Evolutionary conservation across 2,888 invertebrate species (phyloP), one percentile per base, ranked within the genome.

Genomic region (Ophion costatus): DNA sequence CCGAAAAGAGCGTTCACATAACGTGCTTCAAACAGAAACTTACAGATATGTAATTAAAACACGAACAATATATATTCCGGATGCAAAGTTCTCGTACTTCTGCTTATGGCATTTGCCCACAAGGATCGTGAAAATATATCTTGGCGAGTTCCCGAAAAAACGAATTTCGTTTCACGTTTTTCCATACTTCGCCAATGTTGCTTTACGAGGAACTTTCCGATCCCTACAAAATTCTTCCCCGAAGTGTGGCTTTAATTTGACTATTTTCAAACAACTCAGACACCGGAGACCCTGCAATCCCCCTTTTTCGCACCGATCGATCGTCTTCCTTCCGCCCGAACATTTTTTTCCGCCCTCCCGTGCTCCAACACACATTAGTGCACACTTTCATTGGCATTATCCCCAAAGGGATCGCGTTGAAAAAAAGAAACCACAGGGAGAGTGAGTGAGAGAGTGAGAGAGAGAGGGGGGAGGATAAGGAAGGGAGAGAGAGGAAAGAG

Each of bases 301-400:
- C 71, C 71, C 75, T 29, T 67, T 70, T 78, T 61, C 51, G 33
- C 77, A 80, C 77, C 84, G 82, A 85, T 85, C 84, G 80, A 75
- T 80, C 74, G 74, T 79, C 76, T 75, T 78, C 64, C 70, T 84
- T 81, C 61, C 71, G 66, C 76, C 75, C 24, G 79, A 67, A 79
- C 42, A 76, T 75, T 78, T 75, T 80, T 81, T 69, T 59, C 24
- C 66, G 20, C 45, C 45, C 71, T 69, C 73, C 71, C 57, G 45
- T 70, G 66, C 75, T 56, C 29, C 67, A 82, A 67, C 74, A 74
- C 82, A 76, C 80, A 80, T 80, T 67, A 79, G 84, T 79, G 84
- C 84, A 70, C 78, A 67, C 67, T 79, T 66, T 59, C 78, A 75
- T 66, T 64, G 81, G 81, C 69, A 75, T 79, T 82, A 82, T 80